phyloP scores from a whole-genome alignment of 2,888 invertebrate genomes.

The Cryptocheilus praepositus region DNA sequence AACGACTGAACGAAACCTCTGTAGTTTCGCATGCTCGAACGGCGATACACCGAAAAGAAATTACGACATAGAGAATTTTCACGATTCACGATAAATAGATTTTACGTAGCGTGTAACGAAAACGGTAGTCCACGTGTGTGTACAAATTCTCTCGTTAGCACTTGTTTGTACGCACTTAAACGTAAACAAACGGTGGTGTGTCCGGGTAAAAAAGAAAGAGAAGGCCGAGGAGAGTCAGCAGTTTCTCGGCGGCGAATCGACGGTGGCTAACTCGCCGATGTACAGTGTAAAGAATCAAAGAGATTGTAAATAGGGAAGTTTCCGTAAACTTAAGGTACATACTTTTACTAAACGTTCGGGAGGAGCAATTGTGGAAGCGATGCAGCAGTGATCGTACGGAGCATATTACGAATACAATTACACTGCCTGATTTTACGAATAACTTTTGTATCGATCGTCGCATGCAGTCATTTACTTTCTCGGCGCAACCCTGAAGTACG shows the following conservation, averaged over 20 bases:
- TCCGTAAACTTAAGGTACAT: constrained; percentile 46
- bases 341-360: too few relatives aligned
- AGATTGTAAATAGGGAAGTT: constrained; percentile 64
- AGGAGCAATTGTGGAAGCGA: too few relatives aligned
- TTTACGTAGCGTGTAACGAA: background rate
- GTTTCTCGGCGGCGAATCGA: too few relatives aligned
- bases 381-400: constrained; percentile 35
- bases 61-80: constrained; percentile 11
- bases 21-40: background rate
- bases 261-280: constrained; percentile 45
- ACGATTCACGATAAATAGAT: constrained; percentile 2
- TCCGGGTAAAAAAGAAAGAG: too few relatives aligned
- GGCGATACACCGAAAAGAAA: too few relatives aligned
- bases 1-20: constrained; percentile 14
- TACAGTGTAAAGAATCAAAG: constrained; percentile 63
- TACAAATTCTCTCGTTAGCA: constrained; percentile 34
- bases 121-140: constrained; percentile 8
- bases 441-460: constrained; percentile 54
- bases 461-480: constrained; percentile 49
- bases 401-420: constrained; percentile 54
- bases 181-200: too few relatives aligned
- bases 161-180: constrained; percentile 32
- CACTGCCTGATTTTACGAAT: constrained; percentile 62
- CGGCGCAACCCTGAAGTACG: constrained; percentile 39
- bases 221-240: too few relatives aligned